These are phyloP conservation scores for Bubo scandiacus DNA, from an alignment of 2,113 vertebrate species.

Conservation along the genomic window DNA sequence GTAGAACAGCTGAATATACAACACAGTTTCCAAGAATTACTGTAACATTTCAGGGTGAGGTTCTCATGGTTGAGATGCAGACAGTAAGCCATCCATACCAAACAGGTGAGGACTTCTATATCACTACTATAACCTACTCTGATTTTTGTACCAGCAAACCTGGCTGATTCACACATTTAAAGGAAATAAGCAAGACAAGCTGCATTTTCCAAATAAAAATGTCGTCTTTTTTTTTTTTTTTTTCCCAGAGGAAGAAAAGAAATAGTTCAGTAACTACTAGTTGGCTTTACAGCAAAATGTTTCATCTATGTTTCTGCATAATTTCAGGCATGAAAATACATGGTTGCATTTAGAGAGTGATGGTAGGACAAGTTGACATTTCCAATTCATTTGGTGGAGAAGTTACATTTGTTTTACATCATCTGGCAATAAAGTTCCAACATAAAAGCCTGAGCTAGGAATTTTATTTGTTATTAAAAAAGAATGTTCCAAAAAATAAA, in stretches of 20 bases:
- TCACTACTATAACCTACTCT: neutral
- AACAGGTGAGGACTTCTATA: neutral
- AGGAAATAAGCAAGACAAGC: neutral
- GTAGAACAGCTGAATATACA: constrained; percentile 56
- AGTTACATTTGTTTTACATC: constrained; percentile 51
- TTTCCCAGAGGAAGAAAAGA: neutral
- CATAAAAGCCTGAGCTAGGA: constrained; percentile 11
- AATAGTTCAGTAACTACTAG: neutral
- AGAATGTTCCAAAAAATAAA: neutral
- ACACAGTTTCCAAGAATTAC: constrained; percentile 37
- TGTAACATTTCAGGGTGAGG: constrained; percentile 10
- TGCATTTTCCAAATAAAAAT: neutral
- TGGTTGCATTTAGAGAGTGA: constrained; percentile 1
- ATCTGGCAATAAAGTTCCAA: constrained; percentile 10
- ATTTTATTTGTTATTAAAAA: constrained; percentile 32
- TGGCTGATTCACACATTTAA: neutral
- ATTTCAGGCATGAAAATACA: constrained; percentile 35
- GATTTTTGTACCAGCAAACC: neutral
- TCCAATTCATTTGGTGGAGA: constrained; percentile 1
- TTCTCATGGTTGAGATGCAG: neutral
- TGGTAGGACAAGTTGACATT: neutral
- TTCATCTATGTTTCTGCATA: neutral
- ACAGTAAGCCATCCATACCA: neutral
- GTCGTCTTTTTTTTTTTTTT: neutral
- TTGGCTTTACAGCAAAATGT: neutral